Percentiles rank a stretch among this genome's conserved stretches.
Evolutionary conservation across 2,888 invertebrate genomes (phyloP).

Genomic region (Lingula anatina): DNA sequence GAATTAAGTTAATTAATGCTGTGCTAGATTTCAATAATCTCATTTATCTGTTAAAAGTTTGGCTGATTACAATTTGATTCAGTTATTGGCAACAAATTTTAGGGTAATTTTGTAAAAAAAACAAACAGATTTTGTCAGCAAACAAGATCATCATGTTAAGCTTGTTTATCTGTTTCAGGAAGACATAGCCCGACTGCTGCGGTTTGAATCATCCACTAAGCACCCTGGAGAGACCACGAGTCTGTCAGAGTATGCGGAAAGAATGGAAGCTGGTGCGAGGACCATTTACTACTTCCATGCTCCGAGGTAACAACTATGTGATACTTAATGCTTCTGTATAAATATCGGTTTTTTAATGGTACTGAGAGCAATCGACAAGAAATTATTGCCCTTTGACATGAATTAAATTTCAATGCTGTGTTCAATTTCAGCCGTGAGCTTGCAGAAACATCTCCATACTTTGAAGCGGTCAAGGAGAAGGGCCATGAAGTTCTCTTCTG

Average conservation of each 20-base stretch:
- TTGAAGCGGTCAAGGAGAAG: constrained; percentile 81
- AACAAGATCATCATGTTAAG: not conserved
- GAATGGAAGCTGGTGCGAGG: constrained; percentile 74
- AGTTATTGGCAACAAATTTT: too few species aligned
- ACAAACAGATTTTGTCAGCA: too few species aligned
- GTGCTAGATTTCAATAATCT: too few species aligned
- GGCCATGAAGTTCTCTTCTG: constrained; percentile 90
- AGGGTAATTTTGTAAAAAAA: too few species aligned
- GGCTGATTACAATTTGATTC: too few species aligned
- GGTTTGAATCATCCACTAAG: constrained; percentile 85
- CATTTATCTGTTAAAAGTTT: too few species aligned
- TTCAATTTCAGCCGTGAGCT: constrained; percentile 78
- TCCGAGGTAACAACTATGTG: constrained; percentile 68
- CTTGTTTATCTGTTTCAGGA: constrained; percentile 60
- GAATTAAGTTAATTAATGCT: too few species aligned
- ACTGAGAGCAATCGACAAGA: too few species aligned
- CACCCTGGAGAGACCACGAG: constrained; percentile 66
- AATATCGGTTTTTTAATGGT: too few species aligned
- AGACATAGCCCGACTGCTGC: constrained; percentile 79
- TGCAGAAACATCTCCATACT: constrained; percentile 92
- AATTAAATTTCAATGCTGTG: too few species aligned
- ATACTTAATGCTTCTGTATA: not conserved
- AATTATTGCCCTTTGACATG: too few species aligned
- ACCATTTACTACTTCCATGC: constrained; percentile 90
- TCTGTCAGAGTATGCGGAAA: constrained; percentile 73